Percentiles rank a stretch among this genome's conserved stretches.
These are phyloP conservation scores for Zootermopsis nevadensis DNA, from an alignment of 2,888 invertebrate species.

Conservation along the genomic window DNA sequence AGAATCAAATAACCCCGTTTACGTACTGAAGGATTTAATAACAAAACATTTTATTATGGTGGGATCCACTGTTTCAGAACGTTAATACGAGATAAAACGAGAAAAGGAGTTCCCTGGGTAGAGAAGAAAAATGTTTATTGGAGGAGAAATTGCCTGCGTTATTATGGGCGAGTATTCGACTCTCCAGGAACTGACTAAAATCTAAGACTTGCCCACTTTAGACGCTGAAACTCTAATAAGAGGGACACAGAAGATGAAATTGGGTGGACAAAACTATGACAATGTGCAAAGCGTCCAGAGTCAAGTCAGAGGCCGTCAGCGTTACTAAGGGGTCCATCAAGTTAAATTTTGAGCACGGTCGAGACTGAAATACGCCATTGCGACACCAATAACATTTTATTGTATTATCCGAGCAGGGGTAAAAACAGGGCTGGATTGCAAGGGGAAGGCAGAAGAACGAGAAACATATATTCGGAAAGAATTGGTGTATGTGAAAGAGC, in stretches of 20 bases:
- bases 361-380: conserved; percentile 30
- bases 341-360: conserved; percentile 15
- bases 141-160: too few relatives aligned
- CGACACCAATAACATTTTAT: conserved; percentile 36
- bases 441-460: not conserved
- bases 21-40: not conserved
- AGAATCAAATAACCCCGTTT: not conserved
- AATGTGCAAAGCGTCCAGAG: too few relatives aligned
- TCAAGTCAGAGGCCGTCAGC: too few relatives aligned
- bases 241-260: too few relatives aligned
- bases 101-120: too few relatives aligned
- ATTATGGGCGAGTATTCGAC: too few relatives aligned
- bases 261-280: too few relatives aligned
- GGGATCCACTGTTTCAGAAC: not conserved
- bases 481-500: not conserved
- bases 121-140: too few relatives aligned
- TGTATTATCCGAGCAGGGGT: conserved; percentile 13
- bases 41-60: too few relatives aligned
- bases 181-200: too few relatives aligned
- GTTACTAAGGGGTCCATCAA: not conserved
- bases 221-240: too few relatives aligned
- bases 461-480: not conserved
- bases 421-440: not conserved
- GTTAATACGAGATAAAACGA: not conserved
- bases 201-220: too few relatives aligned